phyloP scores from a whole-genome alignment of 2,797 vertebrate genomes.

The Lacerta bilineata region DNA sequence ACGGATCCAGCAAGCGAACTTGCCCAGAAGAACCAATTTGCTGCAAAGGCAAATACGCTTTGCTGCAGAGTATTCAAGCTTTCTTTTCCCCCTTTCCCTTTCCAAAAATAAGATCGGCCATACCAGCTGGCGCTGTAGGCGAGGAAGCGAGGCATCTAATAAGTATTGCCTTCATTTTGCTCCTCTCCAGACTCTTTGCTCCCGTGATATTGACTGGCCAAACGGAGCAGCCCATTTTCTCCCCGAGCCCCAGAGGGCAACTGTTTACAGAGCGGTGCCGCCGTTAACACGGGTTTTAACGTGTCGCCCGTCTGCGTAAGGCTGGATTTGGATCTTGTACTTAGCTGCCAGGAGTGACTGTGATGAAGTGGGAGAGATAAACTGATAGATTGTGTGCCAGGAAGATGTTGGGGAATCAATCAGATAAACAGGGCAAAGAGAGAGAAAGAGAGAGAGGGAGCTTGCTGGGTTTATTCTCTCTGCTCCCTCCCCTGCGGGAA shows the following conservation, averaged over 20 bases:
- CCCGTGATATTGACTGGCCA: conserved; percentile 76
- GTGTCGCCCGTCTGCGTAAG: conserved; percentile 83
- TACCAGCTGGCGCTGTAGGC: not conserved
- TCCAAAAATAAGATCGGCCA: not conserved
- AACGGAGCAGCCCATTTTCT: conserved; percentile 72
- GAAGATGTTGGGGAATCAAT: conserved; percentile 86
- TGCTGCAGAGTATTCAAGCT: not conserved
- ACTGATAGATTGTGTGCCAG: conserved; percentile 89
- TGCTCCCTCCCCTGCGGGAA: conserved; percentile 76
- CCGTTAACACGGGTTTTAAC: conserved; percentile 81
- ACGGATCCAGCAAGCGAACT: not conserved
- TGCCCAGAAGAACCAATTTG: not conserved
- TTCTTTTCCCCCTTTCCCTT: no score
- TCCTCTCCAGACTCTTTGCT: no score
- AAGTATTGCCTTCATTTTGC: conserved; percentile 38
- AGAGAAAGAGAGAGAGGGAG: conserved; percentile 49
- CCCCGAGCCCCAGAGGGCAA: conserved; percentile 78
- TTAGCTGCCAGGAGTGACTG: conserved; percentile 89
- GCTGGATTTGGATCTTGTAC: conserved; percentile 88
- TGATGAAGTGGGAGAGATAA: conserved; percentile 90
- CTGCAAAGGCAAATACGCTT: fast-evolving
- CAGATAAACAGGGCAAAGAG: conserved; percentile 85
- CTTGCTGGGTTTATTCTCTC: conserved; percentile 77
- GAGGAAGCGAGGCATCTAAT: not conserved
- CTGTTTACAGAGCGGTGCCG: conserved; percentile 78